phyloP scores from a whole-genome alignment of 2,888 invertebrate genomes.

The Sturmia bella region DNA sequence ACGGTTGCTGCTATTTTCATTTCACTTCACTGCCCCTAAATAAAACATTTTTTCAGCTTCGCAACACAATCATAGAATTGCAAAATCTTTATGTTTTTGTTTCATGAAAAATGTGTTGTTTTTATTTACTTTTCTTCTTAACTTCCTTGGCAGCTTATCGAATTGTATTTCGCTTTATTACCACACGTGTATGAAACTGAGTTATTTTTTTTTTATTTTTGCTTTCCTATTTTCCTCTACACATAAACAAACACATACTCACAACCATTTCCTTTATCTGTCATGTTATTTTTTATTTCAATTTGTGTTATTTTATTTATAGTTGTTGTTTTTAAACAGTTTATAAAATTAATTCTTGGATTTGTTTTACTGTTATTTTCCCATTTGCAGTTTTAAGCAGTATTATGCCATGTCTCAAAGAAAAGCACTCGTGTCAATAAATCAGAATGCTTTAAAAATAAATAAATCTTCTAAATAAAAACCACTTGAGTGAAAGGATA shows the following conservation, averaged over 20 bases:
- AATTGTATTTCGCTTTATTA: not conserved
- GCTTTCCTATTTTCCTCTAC: not conserved
- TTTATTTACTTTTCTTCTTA: not conserved
- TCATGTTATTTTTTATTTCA: constrained; percentile 11
- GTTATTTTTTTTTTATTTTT: not conserved
- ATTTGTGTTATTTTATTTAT: constrained; percentile 20
- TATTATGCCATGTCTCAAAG: constrained; percentile 45
- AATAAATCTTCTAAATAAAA: not conserved
- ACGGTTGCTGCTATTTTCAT: too few relatives aligned
- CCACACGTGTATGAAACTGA: constrained; percentile 34
- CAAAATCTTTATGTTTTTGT: not conserved
- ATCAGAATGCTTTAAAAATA: constrained; percentile 16
- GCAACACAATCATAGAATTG: too few relatives aligned
- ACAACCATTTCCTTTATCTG: not conserved
- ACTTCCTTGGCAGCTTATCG: too few relatives aligned
- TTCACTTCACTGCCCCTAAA: too few relatives aligned
- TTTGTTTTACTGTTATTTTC: constrained; percentile 13
- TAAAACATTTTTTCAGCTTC: too few relatives aligned
- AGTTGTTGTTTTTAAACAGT: constrained; percentile 27
- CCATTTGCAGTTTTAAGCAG: constrained; percentile 46
- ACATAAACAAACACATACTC: too few relatives aligned
- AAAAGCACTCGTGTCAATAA: constrained; percentile 46
- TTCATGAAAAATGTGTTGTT: not conserved
- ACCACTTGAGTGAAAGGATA: not conserved
- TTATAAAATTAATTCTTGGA: constrained; percentile 16